Evolutionary conservation across 2,797 vertebrate species (phyloP).

Genomic region (Monodelphis domestica): DNA sequence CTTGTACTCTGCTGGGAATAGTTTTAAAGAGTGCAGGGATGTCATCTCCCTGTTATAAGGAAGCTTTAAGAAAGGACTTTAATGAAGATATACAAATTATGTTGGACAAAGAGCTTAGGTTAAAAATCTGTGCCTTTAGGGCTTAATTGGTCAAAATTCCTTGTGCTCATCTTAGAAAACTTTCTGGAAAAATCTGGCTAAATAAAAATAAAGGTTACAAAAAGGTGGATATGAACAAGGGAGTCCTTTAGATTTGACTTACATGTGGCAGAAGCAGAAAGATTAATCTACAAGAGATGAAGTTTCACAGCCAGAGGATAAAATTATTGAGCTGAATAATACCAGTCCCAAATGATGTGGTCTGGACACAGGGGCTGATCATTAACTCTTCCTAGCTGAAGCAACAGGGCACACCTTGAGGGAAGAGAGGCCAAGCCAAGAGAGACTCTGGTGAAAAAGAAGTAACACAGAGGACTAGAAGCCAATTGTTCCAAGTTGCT

Average conservation of each 20-base stretch:
- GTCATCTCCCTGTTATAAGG: not conserved
- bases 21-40: not conserved
- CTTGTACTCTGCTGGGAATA: not conserved
- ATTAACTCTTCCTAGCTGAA: not conserved
- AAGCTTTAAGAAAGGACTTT: not conserved
- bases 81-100: slow-evolving; percentile 52
- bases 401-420: not conserved
- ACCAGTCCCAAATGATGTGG: not conserved
- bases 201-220: slow-evolving; percentile 69
- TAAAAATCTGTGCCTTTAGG: slow-evolving; percentile 43
- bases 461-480: not conserved
- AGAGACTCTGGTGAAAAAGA: not conserved
- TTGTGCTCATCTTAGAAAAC: slow-evolving; percentile 22
- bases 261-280: slow-evolving; percentile 38
- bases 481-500: not conserved
- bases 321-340: slow-evolving; percentile 20
- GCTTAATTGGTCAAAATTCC: slow-evolving; percentile 49
- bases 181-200: slow-evolving; percentile 61
- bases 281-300: slow-evolving; percentile 28
- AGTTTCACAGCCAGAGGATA: slow-evolving; percentile 36
- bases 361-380: not conserved
- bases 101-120: slow-evolving; percentile 34
- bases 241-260: slow-evolving; percentile 62
- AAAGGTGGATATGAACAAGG: slow-evolving; percentile 60
- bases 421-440: not conserved